Conservation (phyloP, 1,140 invertebrate species). For the Sycophila sp. region DNA sequence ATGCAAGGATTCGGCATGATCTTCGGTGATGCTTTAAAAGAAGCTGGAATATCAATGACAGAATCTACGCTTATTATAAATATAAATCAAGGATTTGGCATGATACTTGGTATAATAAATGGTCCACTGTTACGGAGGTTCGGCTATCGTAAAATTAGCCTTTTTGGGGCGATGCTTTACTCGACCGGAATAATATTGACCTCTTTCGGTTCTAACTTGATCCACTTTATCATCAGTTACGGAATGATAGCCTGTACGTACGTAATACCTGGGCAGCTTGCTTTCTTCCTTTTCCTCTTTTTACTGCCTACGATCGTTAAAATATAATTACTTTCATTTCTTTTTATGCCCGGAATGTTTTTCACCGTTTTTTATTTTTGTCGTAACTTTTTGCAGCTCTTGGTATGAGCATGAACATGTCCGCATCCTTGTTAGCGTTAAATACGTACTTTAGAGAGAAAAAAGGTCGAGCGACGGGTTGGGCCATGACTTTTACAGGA, state of each 20-base stretch:
- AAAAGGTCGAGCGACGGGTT: slow-evolving; percentile 75
- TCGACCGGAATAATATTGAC: slow-evolving; percentile 67
- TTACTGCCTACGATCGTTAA: too few relatives aligned
- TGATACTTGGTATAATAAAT: slow-evolving; percentile 71
- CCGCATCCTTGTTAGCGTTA: slow-evolving; percentile 76
- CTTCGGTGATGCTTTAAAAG: slow-evolving; percentile 72
- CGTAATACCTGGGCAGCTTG: slow-evolving; percentile 1
- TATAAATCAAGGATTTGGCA: slow-evolving; percentile 71
- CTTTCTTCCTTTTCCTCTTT: too few relatives aligned
- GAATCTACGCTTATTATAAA: slow-evolving; percentile 70
- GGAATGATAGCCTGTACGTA: slow-evolving; percentile 74
- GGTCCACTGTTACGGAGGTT: slow-evolving; percentile 68
- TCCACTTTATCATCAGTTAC: slow-evolving; percentile 70
- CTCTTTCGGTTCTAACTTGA: slow-evolving; percentile 64
- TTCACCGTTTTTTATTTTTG: too few relatives aligned
- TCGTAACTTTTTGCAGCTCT: slow-evolving; percentile 67
- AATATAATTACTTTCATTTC: not conserved
- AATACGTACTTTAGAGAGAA: slow-evolving; percentile 77
- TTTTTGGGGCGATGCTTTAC: slow-evolving; percentile 63
- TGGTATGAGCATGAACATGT: slow-evolving; percentile 73
- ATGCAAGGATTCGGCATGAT: slow-evolving; percentile 74
- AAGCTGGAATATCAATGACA: slow-evolving; percentile 68
- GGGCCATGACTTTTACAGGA: slow-evolving; percentile 77
- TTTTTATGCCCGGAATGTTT: not conserved
- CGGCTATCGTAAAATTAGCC: slow-evolving; percentile 70